phyloP scores from a whole-genome alignment of 2,797 vertebrate genomes.

The Trematomus bernacchii region DNA sequence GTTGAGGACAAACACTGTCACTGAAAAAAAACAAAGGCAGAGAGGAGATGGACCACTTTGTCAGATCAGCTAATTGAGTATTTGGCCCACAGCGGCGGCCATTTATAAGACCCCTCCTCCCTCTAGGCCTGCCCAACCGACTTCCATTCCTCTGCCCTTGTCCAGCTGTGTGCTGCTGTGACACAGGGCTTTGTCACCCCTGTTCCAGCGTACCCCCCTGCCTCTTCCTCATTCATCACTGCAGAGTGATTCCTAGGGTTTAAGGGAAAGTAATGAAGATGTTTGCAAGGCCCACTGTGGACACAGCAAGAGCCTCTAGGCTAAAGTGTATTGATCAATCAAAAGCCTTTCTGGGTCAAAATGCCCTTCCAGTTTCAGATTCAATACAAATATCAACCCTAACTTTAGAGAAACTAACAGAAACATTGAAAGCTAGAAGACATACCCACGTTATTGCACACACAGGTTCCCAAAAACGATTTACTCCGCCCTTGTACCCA shows the following conservation, averaged over 20 bases:
- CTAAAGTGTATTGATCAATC: constrained; percentile 77
- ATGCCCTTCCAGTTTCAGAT: constrained; percentile 53
- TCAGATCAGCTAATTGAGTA: constrained; percentile 84
- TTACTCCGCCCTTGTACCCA: constrained; percentile 16
- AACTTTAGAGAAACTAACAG: constrained; percentile 19
- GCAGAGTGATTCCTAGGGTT: constrained; percentile 73
- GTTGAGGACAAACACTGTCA: constrained; percentile 68
- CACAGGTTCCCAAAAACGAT: neutral
- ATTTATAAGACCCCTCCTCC: constrained; percentile 78
- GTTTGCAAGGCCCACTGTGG: constrained; percentile 63
- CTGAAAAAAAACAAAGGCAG: constrained; percentile 63
- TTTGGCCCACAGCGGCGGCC: constrained; percentile 82
- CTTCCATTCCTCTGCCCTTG: constrained; percentile 65
- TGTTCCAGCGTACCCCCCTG: constrained; percentile 50
- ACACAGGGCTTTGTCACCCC: constrained; percentile 72
- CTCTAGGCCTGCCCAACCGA: constrained; percentile 50
- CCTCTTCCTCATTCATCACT: constrained; percentile 78
- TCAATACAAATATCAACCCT: constrained; percentile 30
- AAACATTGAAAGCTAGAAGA: constrained; percentile 18
- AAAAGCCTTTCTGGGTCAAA: constrained; percentile 65
- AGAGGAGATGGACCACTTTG: constrained; percentile 77
- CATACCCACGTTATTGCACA: too few species aligned
- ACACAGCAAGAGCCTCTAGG: constrained; percentile 68
- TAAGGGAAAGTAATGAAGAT: constrained; percentile 78
- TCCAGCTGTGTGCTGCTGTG: constrained; percentile 70